Evolutionary conservation across 2,888 invertebrate species (phyloP).

Genomic region (Odontomyia ornata): DNA sequence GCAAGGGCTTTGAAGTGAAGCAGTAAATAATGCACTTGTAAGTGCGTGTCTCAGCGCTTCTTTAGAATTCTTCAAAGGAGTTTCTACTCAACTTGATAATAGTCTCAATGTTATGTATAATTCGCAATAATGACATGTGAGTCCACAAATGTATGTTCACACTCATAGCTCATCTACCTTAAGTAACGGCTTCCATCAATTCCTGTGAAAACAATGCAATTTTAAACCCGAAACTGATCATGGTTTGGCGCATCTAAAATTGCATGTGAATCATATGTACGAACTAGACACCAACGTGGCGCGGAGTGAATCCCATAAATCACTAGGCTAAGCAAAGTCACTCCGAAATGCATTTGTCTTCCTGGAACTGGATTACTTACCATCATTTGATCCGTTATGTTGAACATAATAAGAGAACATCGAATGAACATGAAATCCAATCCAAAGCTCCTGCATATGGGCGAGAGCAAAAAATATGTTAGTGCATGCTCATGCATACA

Average conservation of each 20-base stretch:
- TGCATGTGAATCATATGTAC: neutral
- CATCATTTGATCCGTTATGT: slow-evolving; percentile 38
- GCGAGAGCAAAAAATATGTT: slow-evolving; percentile 2
- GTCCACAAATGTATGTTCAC: no score
- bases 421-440: slow-evolving; percentile 40
- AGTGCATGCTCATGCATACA: slow-evolving; percentile 24
- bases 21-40: no score
- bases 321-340: slow-evolving; percentile 37
- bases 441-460: slow-evolving; percentile 11
- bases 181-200: neutral
- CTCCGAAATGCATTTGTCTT: slow-evolving; percentile 25
- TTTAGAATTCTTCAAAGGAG: no score
- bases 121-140: no score
- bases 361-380: slow-evolving; percentile 31
- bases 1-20: neutral
- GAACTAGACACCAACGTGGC: slow-evolving; percentile 14
- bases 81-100: no score
- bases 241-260: neutral
- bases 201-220: neutral
- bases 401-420: slow-evolving; percentile 33
- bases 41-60: no score
- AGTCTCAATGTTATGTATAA: no score
- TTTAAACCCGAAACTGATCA: neutral
- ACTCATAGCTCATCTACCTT: no score
- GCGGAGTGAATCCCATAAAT: slow-evolving; percentile 1